phyloP scores from a whole-genome alignment of 2,888 invertebrate genomes.

The Platycnemis pennipes region DNA sequence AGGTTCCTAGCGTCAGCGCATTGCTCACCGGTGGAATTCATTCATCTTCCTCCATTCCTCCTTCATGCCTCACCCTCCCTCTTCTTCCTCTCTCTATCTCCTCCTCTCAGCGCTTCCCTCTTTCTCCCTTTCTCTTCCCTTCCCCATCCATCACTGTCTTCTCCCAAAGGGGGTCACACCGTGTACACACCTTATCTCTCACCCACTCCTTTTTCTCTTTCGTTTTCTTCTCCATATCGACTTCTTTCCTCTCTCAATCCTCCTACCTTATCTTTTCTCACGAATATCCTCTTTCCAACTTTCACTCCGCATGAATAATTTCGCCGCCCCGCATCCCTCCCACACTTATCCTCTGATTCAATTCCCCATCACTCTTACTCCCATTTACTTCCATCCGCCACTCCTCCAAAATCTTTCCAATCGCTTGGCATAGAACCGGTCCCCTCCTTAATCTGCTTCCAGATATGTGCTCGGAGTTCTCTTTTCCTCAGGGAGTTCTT shows the following conservation, averaged over 20 bases:
- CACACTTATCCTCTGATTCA: not conserved
- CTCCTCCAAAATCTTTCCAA: not conserved
- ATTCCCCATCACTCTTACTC: not conserved
- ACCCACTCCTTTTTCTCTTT: not conserved
- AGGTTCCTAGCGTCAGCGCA: not conserved
- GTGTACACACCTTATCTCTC: not conserved
- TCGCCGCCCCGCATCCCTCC: not conserved
- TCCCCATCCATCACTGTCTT: slow-evolving; percentile 6
- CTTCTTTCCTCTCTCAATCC: not conserved
- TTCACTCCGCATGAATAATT: not conserved
- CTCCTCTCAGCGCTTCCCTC: not conserved
- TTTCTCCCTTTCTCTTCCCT: not conserved
- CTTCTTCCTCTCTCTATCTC: not conserved
- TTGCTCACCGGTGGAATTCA: not conserved
- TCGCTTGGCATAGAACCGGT: not conserved
- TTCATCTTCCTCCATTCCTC: not conserved
- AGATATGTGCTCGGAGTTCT: too few relatives aligned
- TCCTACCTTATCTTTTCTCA: not conserved
- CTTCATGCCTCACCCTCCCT: not conserved
- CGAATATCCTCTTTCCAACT: not conserved
- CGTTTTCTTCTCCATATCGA: not conserved
- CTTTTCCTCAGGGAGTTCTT: too few relatives aligned
- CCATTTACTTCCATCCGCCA: not conserved
- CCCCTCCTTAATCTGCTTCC: not conserved
- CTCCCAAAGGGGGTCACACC: not conserved